phyloP scores from a whole-genome alignment of 2,888 invertebrate species.

The Melitaea athalia region DNA sequence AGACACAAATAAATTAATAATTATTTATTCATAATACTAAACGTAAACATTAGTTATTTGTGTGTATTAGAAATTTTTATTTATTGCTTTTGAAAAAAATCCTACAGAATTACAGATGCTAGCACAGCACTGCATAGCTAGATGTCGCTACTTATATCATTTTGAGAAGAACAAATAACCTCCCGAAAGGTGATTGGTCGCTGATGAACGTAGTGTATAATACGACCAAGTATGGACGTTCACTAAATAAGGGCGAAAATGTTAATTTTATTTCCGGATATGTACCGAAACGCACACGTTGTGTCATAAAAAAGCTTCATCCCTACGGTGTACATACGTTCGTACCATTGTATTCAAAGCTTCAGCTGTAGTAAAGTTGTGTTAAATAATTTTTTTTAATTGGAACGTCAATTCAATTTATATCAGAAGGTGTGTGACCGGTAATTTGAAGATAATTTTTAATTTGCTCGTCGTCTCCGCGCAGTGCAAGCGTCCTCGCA shows the following conservation, averaged over 20 bases:
- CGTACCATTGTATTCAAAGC: slow-evolving; percentile 37
- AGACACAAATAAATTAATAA: no score
- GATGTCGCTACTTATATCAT: slow-evolving; percentile 38
- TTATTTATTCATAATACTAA: no score
- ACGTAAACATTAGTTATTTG: background rate
- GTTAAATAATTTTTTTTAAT: slow-evolving; percentile 33
- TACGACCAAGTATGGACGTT: slow-evolving; percentile 59
- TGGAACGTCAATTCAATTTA: slow-evolving; percentile 35
- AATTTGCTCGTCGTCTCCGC: slow-evolving; percentile 51
- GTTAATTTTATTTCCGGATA: slow-evolving; percentile 51
- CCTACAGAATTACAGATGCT: slow-evolving; percentile 12
- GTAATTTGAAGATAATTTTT: slow-evolving; percentile 43
- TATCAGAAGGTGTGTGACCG: slow-evolving; percentile 40
- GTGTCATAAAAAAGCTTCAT: slow-evolving; percentile 40
- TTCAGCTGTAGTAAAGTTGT: slow-evolving; percentile 39
- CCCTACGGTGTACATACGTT: slow-evolving; percentile 35
- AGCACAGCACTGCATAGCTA: slow-evolving; percentile 6
- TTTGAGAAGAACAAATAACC: slow-evolving; percentile 36
- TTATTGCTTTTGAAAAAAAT: slow-evolving; percentile 32
- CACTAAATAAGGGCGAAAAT: slow-evolving; percentile 60
- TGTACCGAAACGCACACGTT: slow-evolving; percentile 50
- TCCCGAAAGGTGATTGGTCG: slow-evolving; percentile 57
- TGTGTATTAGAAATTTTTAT: background rate
- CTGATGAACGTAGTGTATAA: slow-evolving; percentile 51
- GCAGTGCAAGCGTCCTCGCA: slow-evolving; percentile 71